Evolutionary conservation across 64 coral and sea anemone species (phyloP).

Genomic region (Porites australiensis): DNA sequence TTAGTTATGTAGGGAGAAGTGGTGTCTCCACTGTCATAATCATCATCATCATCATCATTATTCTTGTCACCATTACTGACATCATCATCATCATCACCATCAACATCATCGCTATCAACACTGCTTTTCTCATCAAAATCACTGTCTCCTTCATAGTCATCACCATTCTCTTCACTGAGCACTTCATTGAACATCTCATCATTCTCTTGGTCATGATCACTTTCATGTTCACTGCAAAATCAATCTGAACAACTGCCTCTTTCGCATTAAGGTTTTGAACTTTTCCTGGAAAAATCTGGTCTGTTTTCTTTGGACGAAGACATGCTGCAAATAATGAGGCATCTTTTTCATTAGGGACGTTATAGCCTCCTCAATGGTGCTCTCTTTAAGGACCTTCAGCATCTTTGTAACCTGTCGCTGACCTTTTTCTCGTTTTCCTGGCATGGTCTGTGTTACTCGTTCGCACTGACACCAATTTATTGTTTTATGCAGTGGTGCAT

Average conservation of each 20-base stretch:
- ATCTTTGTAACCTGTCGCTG: slow-evolving; percentile 46
- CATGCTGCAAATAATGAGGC: slow-evolving; percentile 53
- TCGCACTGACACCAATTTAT: slow-evolving; percentile 51
- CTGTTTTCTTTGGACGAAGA: slow-evolving; percentile 61
- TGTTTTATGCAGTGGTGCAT: slow-evolving; percentile 55
- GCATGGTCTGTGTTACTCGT: slow-evolving; percentile 10
- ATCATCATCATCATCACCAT: too few species aligned
- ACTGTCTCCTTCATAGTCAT: too few species aligned
- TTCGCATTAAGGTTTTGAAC: slow-evolving; percentile 19
- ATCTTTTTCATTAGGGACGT: slow-evolving; percentile 32
- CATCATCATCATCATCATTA: too few species aligned
- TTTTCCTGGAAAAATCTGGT: slow-evolving; percentile 58
- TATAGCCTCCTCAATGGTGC: slow-evolving; percentile 56
- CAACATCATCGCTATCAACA: too few species aligned
- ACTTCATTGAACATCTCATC: too few species aligned
- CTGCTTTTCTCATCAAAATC: too few species aligned
- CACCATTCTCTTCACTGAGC: neutral
- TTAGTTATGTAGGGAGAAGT: too few species aligned
- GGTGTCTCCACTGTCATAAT: too few species aligned
- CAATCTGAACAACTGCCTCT: slow-evolving; percentile 60
- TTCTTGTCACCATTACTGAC: too few species aligned
- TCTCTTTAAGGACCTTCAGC: slow-evolving; percentile 42
- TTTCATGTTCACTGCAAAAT: slow-evolving; percentile 22
- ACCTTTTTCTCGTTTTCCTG: slow-evolving; percentile 36
- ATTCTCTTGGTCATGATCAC: too few species aligned